Percentiles rank a stretch among this genome's conserved stretches.
Evolutionary conservation across 2,888 invertebrate genomes (phyloP).

Genomic region (Volucella inanis): DNA sequence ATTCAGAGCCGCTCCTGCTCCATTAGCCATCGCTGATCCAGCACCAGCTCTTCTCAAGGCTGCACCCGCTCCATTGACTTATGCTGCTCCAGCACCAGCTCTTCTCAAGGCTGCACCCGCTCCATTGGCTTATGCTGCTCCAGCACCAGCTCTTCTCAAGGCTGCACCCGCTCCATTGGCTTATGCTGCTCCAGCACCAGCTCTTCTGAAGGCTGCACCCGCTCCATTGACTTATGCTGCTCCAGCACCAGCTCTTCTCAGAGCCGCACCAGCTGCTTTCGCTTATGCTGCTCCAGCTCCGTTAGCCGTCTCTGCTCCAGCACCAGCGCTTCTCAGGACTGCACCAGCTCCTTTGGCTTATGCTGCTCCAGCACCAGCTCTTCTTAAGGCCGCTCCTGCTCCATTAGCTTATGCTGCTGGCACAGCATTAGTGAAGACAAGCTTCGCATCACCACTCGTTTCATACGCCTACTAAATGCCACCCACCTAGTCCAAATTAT

Average conservation of each 20-base stretch:
- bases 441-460: constrained; percentile 80
- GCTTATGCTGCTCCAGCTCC: constrained; percentile 49
- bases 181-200: constrained; percentile 9
- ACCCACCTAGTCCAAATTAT: constrained; percentile 13
- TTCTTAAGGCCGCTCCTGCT: constrained; percentile 20
- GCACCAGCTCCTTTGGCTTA: constrained; percentile 56
- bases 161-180: constrained; percentile 59
- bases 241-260: constrained; percentile 52
- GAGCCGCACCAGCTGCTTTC: constrained; percentile 21
- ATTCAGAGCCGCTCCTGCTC: constrained; percentile 21
- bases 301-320: constrained; percentile 34
- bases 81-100: constrained; percentile 60
- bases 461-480: constrained; percentile 80
- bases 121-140: constrained; percentile 76
- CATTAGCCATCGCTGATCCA: constrained; percentile 63
- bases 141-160: constrained; percentile 78
- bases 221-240: constrained; percentile 23
- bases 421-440: constrained; percentile 80
- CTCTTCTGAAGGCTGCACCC: constrained; percentile 15
- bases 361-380: constrained; percentile 11
- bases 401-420: constrained; percentile 65
- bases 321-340: constrained; percentile 58
- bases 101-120: constrained; percentile 33
- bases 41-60: constrained; percentile 18
- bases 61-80: constrained; percentile 57